Base-by-base conservation (phyloP, 2,113 vertebrate species). In the Salminus brasiliensis region DNA sequence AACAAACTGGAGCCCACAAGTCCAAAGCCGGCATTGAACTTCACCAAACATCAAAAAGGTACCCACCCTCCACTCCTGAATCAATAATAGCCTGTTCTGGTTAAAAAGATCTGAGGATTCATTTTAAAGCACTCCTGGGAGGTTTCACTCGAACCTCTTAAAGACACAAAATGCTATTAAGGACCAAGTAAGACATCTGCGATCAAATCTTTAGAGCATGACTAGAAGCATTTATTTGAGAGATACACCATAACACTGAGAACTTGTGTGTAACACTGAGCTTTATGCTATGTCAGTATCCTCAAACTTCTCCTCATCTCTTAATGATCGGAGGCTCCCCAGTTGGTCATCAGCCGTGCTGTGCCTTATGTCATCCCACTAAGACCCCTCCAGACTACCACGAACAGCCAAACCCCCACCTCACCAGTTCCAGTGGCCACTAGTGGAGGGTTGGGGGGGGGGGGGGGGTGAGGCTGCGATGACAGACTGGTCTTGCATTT, bases 401-500 rank as follows among this genome's bases (percentile, higher is more conserved):
- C 74, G 41, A 72, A 79, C 41, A 80, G 67, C 82, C 45, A 68
- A 27, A 75, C 78, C 78, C 72, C 45, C 66, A 52, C 43, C 78
- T 78, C 65, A 30, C 21, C 10, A 79, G 68, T 76, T 66, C 74
- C 65, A 57, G 53, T 15, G 72, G 66, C 60, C 9, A 5, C 52
- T 59, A 27, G 45, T 47, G 30, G 12, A 49, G 62, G 79, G 77
- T 84, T 78, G 76, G 72, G 18, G 80, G 78, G 53, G 79, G 77
- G 85, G 79, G 76, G 72, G 18, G 80, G 78, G 53, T 55, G 78
- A 76, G 84, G 79, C 74, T 76, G 15, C 79, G 76, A 80, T 86
- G 88, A 88, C 88, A 91, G 90, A 90, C 87, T 88, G 91, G 82
- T 85, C 87, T 87, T 90, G 87, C 85, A 84, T 87, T 87, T 88